Conservation (phyloP, 2,797 vertebrate species). For the Oceanodroma leucorhoa region DNA sequence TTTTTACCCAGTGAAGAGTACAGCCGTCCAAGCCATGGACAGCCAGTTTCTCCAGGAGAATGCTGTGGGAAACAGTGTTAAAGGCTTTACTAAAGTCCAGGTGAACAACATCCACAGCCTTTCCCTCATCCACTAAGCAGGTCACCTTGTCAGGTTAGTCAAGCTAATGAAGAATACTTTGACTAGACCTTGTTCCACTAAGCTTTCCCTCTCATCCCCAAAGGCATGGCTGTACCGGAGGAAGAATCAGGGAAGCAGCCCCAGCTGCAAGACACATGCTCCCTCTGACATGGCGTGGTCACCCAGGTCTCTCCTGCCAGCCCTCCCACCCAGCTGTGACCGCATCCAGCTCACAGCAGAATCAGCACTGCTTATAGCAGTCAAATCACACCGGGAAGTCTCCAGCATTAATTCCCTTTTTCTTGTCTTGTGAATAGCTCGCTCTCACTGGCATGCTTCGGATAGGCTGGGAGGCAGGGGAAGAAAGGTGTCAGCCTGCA, state of each 20-base stretch:
- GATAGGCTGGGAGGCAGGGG: neutral
- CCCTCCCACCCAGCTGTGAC: neutral
- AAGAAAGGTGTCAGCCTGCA: neutral
- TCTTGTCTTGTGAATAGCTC: neutral
- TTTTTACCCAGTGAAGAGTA: accelerated
- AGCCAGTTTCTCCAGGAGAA: neutral
- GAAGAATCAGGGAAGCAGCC: neutral
- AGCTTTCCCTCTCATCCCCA: neutral
- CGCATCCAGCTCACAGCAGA: neutral
- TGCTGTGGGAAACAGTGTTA: neutral
- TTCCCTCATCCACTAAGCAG: neutral
- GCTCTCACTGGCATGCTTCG: neutral
- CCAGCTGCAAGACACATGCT: neutral
- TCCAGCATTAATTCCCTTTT: neutral
- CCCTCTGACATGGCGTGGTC: neutral
- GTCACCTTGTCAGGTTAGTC: neutral
- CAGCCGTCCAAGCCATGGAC: accelerated
- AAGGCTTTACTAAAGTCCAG: neutral
- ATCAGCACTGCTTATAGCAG: neutral
- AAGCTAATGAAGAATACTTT: neutral
- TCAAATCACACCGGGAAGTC: neutral
- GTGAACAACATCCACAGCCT: neutral
- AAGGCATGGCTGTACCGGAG: neutral
- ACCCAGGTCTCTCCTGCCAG: neutral
- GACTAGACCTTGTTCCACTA: neutral